Evolutionary conservation across 2,797 vertebrate genomes (phyloP).

Genomic region (Falco concolor): DNA sequence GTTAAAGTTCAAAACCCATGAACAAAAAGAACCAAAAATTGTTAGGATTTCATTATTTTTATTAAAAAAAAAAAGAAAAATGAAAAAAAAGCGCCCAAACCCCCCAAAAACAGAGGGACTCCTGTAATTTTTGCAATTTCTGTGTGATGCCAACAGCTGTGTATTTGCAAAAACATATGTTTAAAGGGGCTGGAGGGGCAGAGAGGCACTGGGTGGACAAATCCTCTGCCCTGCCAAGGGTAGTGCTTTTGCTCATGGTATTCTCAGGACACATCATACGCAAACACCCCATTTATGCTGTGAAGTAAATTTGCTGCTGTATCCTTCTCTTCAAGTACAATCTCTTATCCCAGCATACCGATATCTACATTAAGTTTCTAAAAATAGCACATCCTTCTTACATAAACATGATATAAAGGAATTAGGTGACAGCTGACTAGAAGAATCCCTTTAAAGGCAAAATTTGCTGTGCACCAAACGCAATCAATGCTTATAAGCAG

Average conservation of each 20-base stretch:
- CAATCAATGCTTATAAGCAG: not conserved
- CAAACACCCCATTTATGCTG: not conserved
- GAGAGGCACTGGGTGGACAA: not conserved
- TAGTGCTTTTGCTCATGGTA: not conserved
- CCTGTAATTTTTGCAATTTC: not conserved
- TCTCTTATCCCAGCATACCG: not conserved
- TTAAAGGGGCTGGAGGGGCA: not conserved
- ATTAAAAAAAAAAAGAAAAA: not conserved
- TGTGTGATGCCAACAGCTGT: not conserved
- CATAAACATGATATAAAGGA: constrained; percentile 16
- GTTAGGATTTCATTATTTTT: not conserved
- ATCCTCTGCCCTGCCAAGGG: not conserved
- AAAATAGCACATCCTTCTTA: constrained; percentile 8
- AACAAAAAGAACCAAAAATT: not conserved
- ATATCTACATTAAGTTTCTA: not conserved
- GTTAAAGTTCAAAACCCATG: not conserved
- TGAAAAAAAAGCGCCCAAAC: too few species aligned
- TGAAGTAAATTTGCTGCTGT: not conserved
- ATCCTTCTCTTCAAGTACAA: not conserved
- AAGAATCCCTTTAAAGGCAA: constrained; percentile 18
- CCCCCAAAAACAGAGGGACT: too few species aligned
- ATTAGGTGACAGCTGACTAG: constrained; percentile 34
- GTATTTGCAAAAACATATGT: accelerated
- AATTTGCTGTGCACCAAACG: not conserved
- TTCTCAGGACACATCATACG: not conserved